Evolutionary conservation across 2,113 vertebrate genomes (phyloP).

Genomic region (Hemibates koningsi): DNA sequence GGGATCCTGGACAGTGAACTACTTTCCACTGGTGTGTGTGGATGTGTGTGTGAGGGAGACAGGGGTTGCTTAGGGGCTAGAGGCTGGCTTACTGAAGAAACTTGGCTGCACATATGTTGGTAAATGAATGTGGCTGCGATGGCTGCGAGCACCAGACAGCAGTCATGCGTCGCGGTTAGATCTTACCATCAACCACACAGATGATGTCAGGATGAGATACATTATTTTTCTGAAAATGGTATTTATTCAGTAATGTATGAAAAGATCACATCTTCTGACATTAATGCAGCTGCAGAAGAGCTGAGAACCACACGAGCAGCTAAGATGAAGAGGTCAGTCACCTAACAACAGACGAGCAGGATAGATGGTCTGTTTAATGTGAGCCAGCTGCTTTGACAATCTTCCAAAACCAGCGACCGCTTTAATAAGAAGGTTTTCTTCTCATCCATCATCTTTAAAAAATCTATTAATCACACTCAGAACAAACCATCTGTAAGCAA

Average conservation of each 20-base stretch:
- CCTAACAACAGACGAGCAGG: not conserved
- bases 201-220: not conserved
- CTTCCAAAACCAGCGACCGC: not conserved
- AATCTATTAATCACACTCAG: not conserved
- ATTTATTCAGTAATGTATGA: no score
- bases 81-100: not conserved
- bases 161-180: not conserved
- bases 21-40: not conserved
- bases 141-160: not conserved
- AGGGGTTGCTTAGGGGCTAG: not conserved
- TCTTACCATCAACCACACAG: not conserved
- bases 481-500: not conserved
- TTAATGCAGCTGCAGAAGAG: not conserved
- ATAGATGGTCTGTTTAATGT: not conserved
- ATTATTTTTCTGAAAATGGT: no score
- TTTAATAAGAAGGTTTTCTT: not conserved
- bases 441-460: not conserved
- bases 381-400: not conserved
- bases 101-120: not conserved
- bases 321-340: not conserved
- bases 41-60: not conserved
- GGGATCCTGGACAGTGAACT: slow-evolving; percentile 38
- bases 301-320: not conserved
- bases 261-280: not conserved
- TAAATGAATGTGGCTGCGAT: not conserved